These are phyloP conservation scores for Panulirus ornatus DNA, from an alignment of 1,140 invertebrate species.

Conservation along the genomic window DNA sequence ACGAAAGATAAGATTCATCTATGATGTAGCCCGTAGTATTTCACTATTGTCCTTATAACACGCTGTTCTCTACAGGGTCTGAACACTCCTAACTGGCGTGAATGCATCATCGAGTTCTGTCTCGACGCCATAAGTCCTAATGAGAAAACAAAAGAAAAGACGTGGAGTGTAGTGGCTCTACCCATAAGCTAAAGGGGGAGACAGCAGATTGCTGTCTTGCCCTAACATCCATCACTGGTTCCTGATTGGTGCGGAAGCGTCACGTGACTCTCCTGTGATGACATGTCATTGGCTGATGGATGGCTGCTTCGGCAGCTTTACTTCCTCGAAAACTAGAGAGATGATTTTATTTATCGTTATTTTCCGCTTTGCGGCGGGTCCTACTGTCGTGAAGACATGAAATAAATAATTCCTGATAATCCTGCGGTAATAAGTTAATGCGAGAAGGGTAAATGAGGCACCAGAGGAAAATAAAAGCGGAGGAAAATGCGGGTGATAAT, in stretches of 20 bases:
- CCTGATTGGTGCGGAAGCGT: conserved; percentile 75
- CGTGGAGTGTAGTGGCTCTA: no score
- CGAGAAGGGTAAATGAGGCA: not conserved
- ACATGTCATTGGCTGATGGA: conserved; percentile 74
- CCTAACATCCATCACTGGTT: conserved; percentile 67
- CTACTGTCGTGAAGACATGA: not conserved
- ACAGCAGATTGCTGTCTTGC: conserved; percentile 29
- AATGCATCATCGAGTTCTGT: no score
- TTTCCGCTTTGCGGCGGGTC: not conserved
- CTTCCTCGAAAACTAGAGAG: not conserved
- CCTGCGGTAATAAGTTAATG: not conserved
- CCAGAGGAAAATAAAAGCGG: not conserved
- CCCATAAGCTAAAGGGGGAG: conserved; percentile 1
- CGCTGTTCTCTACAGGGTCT: no score
- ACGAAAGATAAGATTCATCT: no score
- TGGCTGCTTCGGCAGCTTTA: conserved; percentile 18
- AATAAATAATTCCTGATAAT: not conserved
- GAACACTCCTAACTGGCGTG: no score
- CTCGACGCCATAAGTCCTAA: no score
- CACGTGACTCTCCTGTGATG: conserved; percentile 74
- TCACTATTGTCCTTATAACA: no score
- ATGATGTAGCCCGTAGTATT: no score
- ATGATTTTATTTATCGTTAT: not conserved
- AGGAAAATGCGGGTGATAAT: conserved; percentile 11
- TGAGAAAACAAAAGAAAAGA: not conserved